Conservation (phyloP, 2,113 vertebrate species). For the Paradoxurus hermaphroditus region DNA sequence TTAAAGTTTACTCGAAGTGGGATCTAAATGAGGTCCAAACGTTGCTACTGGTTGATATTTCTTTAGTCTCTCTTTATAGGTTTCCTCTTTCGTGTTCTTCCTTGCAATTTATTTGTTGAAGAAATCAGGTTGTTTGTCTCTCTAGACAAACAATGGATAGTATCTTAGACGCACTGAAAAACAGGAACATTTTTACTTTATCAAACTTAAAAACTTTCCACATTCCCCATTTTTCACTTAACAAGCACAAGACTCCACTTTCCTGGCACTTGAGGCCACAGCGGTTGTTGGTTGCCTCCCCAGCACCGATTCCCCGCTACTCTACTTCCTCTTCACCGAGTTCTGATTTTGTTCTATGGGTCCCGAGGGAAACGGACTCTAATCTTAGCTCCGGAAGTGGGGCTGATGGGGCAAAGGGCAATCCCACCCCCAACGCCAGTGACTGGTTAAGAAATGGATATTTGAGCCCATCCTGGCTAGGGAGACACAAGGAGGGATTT, state of each 20-base stretch:
- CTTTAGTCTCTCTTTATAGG: background rate
- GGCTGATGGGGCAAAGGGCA: background rate
- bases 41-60: background rate
- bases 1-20: background rate
- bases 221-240: background rate
- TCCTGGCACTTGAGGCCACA: background rate
- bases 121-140: background rate
- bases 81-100: background rate
- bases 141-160: background rate
- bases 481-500: background rate
- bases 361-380: background rate
- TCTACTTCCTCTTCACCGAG: background rate
- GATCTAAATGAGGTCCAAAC: background rate
- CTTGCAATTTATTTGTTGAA: background rate
- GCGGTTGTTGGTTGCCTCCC: background rate
- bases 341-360: background rate
- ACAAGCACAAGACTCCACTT: background rate
- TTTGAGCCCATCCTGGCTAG: background rate
- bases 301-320: background rate
- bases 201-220: background rate
- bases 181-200: background rate
- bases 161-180: background rate
- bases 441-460: background rate
- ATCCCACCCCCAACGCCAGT: background rate
- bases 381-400: background rate